Percentiles rank a stretch among this genome's conserved stretches.
Conservation (phyloP, 2,113 vertebrate genomes). For the Enhydra lutris region DNA sequence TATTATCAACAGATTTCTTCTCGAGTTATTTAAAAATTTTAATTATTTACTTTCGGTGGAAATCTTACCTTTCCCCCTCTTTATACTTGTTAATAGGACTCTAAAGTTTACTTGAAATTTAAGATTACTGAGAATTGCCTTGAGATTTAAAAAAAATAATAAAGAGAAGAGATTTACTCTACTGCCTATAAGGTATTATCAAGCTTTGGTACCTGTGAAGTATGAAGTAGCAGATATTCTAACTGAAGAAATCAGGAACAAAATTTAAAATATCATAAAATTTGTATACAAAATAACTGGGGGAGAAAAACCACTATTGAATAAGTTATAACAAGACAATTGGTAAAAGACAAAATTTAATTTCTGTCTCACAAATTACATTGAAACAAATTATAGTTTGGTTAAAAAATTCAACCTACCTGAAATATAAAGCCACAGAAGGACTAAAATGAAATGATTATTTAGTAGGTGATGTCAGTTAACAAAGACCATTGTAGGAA, state of each 20-base stretch:
- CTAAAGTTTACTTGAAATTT: not conserved
- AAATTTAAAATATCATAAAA: not conserved
- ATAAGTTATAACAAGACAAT: not conserved
- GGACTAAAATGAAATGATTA: not conserved
- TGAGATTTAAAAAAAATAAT: not conserved
- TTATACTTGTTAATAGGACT: not conserved
- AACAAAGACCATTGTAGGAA: not conserved
- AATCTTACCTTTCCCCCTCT: not conserved
- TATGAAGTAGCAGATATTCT: not conserved
- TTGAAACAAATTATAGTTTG: not conserved
- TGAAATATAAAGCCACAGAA: not conserved
- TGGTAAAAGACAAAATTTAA: not conserved
- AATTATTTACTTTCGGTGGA: not conserved
- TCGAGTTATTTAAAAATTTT: not conserved
- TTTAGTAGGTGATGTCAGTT: not conserved
- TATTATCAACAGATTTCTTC: not conserved
- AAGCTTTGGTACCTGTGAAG: not conserved
- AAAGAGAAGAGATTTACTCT: not conserved
- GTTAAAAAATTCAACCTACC: not conserved
- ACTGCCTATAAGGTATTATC: not conserved
- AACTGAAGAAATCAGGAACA: not conserved
- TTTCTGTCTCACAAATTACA: not conserved
- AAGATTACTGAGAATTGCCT: not conserved
- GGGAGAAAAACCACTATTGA: not conserved
- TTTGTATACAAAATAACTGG: not conserved